Percentiles rank a stretch among this genome's conserved stretches.
phyloP scores from a whole-genome alignment of 2,113 vertebrate species.

The Corydoras sp. region DNA sequence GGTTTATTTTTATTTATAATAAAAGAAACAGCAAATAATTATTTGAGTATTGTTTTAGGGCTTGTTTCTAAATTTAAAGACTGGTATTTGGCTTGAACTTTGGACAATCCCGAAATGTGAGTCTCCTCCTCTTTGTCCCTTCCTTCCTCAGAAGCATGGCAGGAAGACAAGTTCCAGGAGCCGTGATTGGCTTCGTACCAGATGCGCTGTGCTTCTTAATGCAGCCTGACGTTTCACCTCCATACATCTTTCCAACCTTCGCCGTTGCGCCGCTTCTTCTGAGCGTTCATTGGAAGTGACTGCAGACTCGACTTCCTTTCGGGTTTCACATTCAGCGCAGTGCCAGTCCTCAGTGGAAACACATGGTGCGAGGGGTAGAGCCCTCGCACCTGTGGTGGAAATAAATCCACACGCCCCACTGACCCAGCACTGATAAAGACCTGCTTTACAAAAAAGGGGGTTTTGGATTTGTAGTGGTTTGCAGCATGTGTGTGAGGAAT shows the following conservation, averaged over 20 bases:
- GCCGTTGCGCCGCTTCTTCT: slow-evolving; percentile 3
- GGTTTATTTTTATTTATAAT: no score
- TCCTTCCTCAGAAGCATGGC: not conserved
- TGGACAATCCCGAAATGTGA: not conserved
- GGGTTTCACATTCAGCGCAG: slow-evolving; percentile 11
- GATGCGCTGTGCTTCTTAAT: not conserved
- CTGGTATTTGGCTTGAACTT: no score
- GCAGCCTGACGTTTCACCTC: not conserved
- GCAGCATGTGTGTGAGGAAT: no score
- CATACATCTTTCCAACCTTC: not conserved
- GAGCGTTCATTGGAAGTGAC: slow-evolving; percentile 9
- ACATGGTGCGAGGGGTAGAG: not conserved
- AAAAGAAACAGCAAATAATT: no score
- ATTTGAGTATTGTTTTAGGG: no score
- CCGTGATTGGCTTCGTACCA: not conserved
- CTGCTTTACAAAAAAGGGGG: no score
- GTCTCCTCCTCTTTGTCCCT: not conserved
- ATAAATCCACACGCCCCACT: no score
- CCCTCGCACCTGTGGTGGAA: no score
- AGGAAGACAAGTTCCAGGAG: not conserved
- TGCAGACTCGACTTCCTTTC: not conserved
- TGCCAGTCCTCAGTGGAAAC: not conserved
- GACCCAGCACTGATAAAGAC: no score
- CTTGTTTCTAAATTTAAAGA: no score
- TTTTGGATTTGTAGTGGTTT: no score